phyloP scores from a whole-genome alignment of 1,140 invertebrate genomes.

The Nixonia krombeini region DNA sequence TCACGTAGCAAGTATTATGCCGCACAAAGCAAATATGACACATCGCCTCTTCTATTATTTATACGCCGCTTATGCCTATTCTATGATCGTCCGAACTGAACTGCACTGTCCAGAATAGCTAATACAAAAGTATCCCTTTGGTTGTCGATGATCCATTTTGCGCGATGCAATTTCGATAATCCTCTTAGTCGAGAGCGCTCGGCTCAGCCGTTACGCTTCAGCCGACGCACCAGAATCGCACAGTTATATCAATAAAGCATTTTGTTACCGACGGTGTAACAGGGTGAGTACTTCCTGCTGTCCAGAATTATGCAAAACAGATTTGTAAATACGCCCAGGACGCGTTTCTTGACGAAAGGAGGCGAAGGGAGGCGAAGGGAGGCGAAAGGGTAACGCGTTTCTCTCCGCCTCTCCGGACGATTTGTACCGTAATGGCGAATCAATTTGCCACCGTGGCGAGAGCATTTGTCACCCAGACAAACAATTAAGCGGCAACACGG shows the following conservation, averaged over 20 bases:
- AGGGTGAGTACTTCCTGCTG: too few relatives aligned
- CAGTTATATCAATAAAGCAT: background rate
- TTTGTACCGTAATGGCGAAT: too few relatives aligned
- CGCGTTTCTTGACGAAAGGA: too few relatives aligned
- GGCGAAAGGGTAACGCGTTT: too few relatives aligned
- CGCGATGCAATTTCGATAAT: slow-evolving; percentile 22
- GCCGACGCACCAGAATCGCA: background rate
- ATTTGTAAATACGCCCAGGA: too few relatives aligned
- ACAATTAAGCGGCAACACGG: background rate
- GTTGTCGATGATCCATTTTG: slow-evolving; percentile 6
- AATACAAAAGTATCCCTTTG: slow-evolving; percentile 11
- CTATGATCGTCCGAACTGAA: slow-evolving; percentile 3
- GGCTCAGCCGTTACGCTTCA: background rate
- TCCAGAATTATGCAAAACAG: too few relatives aligned
- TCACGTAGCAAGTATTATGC: slow-evolving; percentile 50
- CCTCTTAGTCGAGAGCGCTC: slow-evolving; percentile 16
- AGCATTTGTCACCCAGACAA: background rate
- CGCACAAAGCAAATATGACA: slow-evolving; percentile 25
- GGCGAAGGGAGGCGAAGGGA: slow-evolving; percentile 22
- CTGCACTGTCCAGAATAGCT: slow-evolving; percentile 17
- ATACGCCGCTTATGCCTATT: slow-evolving; percentile 28
- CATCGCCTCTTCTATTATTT: slow-evolving; percentile 48
- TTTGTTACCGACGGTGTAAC: too few relatives aligned
- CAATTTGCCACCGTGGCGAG: background rate
- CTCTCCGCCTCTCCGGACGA: too few relatives aligned